Evolutionary conservation across 1,140 invertebrate species (phyloP), one percentile per base, ranked within the genome.

Genomic region (Aphelinus atriplicis): DNA sequence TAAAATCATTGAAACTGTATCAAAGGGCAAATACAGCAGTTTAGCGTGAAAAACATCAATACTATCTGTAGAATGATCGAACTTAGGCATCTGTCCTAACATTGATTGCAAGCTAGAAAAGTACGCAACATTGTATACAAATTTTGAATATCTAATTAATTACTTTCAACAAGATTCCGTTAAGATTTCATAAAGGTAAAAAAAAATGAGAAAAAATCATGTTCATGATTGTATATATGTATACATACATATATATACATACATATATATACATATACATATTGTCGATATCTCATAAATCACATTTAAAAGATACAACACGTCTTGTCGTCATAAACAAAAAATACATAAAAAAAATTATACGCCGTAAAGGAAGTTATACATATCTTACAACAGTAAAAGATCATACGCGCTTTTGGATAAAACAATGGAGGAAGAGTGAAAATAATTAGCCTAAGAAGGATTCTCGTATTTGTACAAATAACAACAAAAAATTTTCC

Each of bases 281-380:
- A 26, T 26, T 26, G 26, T 26, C 26, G 26, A 26, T 26, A 26
- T 26, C 26, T 74, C 55, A 46, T 68, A 69, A 26, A 26, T 26
- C 60, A 62, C 43, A 63, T 75, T 75, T 75, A 75, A 64, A 69
- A 75, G 46, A 69, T 63, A 72, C 46, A 72, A 71, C 51, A 50
- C 2, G 3, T 53, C 47, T 62, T 62, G 55, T 62, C 69, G 50
- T 43, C 26, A 75, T 63, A 1, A 55, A 2, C 7, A 53, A 75
- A 75, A 57, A 60, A 65, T 62, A 53, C 51, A 56, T 53, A 46
- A 67, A 65, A 73, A 61, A 68, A 67, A 63, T 57, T 62, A 65
- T 50, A 60, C 58, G 55, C 45, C 51, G 48, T 53, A 46, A 67
- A 57, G 47, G 50, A 64, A 68, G n/a, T 9, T 7, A 42, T 53